These are phyloP conservation scores for Acropora yongei DNA, from an alignment of 64 coral and sea anemone species.

Conservation along the genomic window DNA sequence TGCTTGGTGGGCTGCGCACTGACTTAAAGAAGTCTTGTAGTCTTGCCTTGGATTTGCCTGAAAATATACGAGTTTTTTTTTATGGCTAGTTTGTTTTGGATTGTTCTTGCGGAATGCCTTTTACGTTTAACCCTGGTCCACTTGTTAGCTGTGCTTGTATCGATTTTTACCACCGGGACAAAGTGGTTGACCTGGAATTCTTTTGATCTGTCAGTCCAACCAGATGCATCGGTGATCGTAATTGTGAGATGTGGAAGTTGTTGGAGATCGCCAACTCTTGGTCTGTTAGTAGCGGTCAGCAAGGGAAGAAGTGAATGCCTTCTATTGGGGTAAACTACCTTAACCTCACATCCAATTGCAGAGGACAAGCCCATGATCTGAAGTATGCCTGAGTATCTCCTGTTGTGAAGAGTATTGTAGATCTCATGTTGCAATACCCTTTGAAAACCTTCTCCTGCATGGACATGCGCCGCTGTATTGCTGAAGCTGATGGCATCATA, in stretches of 20 bases:
- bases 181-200: constrained; percentile 15
- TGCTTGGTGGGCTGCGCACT: background rate
- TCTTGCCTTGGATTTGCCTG: background rate
- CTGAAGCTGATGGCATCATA: constrained; percentile 36
- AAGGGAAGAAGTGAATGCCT: constrained; percentile 11
- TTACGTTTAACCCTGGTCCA: background rate
- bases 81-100: background rate
- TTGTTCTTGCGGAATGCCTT: background rate
- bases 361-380: constrained; percentile 45
- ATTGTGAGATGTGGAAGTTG: constrained; percentile 34
- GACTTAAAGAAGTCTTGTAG: constrained; percentile 16
- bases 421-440: constrained; percentile 37
- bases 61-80: background rate
- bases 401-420: background rate
- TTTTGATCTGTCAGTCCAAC: constrained; percentile 13
- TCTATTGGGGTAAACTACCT: constrained; percentile 39
- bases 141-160: background rate
- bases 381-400: constrained; percentile 11
- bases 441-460: background rate
- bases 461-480: constrained; percentile 7
- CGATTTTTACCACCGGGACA: constrained; percentile 2
- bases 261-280: constrained; percentile 5
- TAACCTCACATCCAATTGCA: constrained; percentile 20
- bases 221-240: constrained; percentile 29
- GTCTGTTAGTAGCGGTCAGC: constrained; percentile 11